Evolutionary conservation across 1,140 invertebrate species (phyloP).

Genomic region (Wasmannia auropunctata): DNA sequence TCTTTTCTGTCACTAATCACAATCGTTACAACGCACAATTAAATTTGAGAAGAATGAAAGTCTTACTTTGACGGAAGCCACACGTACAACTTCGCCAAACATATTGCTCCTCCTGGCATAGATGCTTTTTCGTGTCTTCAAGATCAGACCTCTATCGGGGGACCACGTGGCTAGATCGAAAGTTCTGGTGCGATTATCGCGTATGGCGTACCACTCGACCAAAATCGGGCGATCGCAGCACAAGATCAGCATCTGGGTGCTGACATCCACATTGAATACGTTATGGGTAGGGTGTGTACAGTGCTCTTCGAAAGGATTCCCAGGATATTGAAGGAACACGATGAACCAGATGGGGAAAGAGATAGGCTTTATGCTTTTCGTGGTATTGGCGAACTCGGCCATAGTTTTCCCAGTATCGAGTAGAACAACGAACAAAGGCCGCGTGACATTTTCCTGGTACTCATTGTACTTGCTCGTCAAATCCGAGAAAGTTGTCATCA

Average conservation of each 20-base stretch:
- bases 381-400: slow-evolving; percentile 51
- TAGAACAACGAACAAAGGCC: slow-evolving; percentile 70
- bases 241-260: slow-evolving; percentile 71
- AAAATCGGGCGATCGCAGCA: slow-evolving; percentile 61
- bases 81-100: slow-evolving; percentile 58
- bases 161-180: slow-evolving; percentile 67
- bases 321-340: slow-evolving; percentile 59
- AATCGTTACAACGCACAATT: neutral
- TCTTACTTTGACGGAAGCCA: slow-evolving; percentile 67
- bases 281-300: slow-evolving; percentile 63
- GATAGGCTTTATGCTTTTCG: slow-evolving; percentile 53
- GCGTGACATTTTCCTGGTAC: neutral
- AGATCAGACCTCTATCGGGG: neutral
- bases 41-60: neutral
- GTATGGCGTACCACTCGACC: slow-evolving; percentile 69
- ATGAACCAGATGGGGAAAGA: slow-evolving; percentile 69
- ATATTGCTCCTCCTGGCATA: slow-evolving; percentile 65
- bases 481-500: slow-evolving; percentile 51
- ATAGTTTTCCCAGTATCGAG: slow-evolving; percentile 43
- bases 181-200: slow-evolving; percentile 47
- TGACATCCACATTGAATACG: slow-evolving; percentile 62
- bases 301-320: neutral
- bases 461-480: slow-evolving; percentile 31
- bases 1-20: neutral
- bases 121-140: slow-evolving; percentile 19